A percentile compares a stretch with the other conserved stretches of the same genome.
These are phyloP conservation scores for Corapipo altera DNA, from an alignment of 2,113 vertebrate species.

Conservation along the genomic window DNA sequence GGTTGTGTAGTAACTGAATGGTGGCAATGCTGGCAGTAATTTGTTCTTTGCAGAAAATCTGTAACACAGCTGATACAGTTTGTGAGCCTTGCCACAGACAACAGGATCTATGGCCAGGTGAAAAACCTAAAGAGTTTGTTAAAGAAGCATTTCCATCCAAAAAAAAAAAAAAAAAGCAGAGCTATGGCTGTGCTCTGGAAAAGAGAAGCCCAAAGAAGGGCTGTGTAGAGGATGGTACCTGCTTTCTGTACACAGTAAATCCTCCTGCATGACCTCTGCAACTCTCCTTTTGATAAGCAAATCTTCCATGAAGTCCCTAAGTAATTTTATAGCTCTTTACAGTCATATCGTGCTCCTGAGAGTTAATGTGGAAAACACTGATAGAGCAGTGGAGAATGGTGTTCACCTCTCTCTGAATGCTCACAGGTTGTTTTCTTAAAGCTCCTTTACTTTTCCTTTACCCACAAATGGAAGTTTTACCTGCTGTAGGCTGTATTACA, in stretches of 20 bases:
- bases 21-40: not conserved
- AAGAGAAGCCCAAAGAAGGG: not conserved
- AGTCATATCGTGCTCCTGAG: not conserved
- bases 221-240: not conserved
- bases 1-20: not conserved
- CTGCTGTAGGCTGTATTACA: not conserved
- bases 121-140: not conserved
- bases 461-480: not conserved
- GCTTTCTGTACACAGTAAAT: not conserved
- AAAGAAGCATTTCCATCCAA: not conserved
- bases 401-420: not conserved
- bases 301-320: not conserved
- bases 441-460: not conserved
- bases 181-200: not conserved
- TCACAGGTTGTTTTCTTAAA: not conserved
- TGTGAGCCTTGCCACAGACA: not conserved
- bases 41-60: conserved; percentile 33
- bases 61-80: not conserved
- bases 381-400: not conserved
- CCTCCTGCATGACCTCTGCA: not conserved
- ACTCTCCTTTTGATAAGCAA: not conserved
- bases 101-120: not conserved
- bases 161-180: not conserved
- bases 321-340: not conserved
- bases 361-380: not conserved